Percentiles rank a stretch among this genome's conserved stretches.
Evolutionary conservation across 1,140 invertebrate genomes (phyloP).

Genomic region (Coptotermes formosanus): DNA sequence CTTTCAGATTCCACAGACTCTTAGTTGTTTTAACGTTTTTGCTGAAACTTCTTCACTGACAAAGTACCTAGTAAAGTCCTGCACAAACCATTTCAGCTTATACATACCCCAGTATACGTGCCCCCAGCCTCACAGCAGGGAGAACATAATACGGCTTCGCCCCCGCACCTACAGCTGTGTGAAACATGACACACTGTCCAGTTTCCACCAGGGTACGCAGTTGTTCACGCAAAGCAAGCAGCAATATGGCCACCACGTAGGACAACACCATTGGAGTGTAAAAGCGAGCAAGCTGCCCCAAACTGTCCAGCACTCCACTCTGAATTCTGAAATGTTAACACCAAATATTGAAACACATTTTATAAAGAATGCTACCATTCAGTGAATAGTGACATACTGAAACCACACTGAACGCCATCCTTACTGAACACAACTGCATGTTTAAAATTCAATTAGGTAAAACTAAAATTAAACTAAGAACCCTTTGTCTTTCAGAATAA

Average conservation of each 20-base stretch:
- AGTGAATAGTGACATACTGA: too few species aligned
- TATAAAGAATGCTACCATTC: too few species aligned
- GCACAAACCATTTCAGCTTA: too few species aligned
- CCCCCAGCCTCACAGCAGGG: slow-evolving; percentile 41
- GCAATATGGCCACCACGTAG: slow-evolving; percentile 46
- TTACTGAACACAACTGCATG: too few species aligned
- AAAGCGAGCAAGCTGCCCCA: slow-evolving; percentile 47
- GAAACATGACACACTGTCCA: slow-evolving; percentile 44
- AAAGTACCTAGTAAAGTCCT: too few species aligned
- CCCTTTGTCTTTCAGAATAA: too few species aligned
- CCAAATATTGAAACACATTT: slow-evolving; percentile 5
- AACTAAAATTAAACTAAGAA: too few species aligned
- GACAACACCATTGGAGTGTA: slow-evolving; percentile 47
- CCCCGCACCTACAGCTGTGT: slow-evolving; percentile 45
- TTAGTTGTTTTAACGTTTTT: too few species aligned
- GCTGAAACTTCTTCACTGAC: too few species aligned
- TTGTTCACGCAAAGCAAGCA: slow-evolving; percentile 48
- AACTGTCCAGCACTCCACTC: slow-evolving; percentile 41
- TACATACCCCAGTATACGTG: slow-evolving; percentile 41
- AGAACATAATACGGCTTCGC: slow-evolving; percentile 50
- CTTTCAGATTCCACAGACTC: too few species aligned
- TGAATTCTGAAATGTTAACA: slow-evolving; percentile 42
- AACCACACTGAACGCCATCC: too few species aligned
- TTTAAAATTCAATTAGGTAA: too few species aligned
- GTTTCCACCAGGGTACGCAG: slow-evolving; percentile 40